Evolutionary conservation across 2,888 invertebrate species (phyloP).

Genomic region (Hirtodrosophila confusa): DNA sequence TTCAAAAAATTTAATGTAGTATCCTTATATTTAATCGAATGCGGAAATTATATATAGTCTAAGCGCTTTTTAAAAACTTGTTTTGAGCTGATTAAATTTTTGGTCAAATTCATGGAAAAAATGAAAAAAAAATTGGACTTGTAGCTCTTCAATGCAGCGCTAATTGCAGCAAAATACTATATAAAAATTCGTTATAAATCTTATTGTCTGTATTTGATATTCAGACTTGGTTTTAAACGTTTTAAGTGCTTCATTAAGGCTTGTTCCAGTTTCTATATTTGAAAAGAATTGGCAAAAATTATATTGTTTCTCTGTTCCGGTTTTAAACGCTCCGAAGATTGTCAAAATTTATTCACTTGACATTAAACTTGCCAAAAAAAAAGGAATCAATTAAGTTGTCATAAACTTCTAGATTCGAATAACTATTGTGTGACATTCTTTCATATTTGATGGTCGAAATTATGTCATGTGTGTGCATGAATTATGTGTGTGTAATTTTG

Average conservation of each 20-base stretch:
- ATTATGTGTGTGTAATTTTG: conserved; percentile 9
- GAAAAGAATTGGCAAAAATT: conserved; percentile 6
- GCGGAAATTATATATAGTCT: too few species aligned
- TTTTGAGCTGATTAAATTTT: too few species aligned
- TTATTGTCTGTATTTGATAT: too few species aligned
- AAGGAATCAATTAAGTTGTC: conserved; percentile 20
- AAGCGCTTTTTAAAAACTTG: too few species aligned
- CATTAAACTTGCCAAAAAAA: conserved; percentile 18
- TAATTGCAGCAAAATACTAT: too few species aligned
- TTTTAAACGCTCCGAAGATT: conserved; percentile 3
- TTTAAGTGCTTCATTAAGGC: background rate
- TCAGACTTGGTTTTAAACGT: background rate
- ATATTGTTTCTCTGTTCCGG: conserved; percentile 12
- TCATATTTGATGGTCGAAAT: conserved; percentile 14
- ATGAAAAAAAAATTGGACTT: too few species aligned
- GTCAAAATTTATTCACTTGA: conserved; percentile 27
- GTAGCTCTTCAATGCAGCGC: too few species aligned
- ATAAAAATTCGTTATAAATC: too few species aligned
- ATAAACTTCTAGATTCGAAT: conserved; percentile 1
- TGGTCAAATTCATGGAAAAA: too few species aligned
- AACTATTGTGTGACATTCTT: conserved; percentile 25
- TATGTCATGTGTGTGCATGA: conserved; percentile 26
- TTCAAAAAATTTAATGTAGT: too few species aligned
- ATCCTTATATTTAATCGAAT: too few species aligned
- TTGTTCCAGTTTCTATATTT: background rate